Base-by-base conservation (phyloP, 2,113 vertebrate genomes). In the Sisor rabdophorus region DNA sequence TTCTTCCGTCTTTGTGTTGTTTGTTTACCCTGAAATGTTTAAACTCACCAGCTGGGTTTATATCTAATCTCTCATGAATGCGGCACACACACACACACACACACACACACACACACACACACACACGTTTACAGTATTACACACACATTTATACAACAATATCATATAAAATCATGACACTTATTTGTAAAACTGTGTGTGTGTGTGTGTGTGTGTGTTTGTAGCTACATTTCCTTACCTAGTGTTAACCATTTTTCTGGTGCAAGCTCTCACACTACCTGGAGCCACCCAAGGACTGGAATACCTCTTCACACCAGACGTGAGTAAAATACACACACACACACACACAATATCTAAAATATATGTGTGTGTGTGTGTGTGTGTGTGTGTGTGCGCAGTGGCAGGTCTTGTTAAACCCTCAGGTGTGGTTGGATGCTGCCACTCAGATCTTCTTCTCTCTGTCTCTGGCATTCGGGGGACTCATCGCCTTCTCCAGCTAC, bases 361-460 rank as follows among this genome's bases (percentile, higher is more conserved):
- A 28, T 52, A 12, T 47, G 56, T 19, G 60, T 48, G 47, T 24
- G 48, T 32, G 24, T 64, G 54, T 77, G 56, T 71, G 24, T 80
- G 50, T 70, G 63, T 24, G 22, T 44, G 47, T 63, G 16, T 76
- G 12, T 56, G 54, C 68, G 56, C 84, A 99, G 96, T 86, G 96
- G 88, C 81, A 85, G 6, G 83, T 82, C 26, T 88, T 99, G 73
- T 89, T 75, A 86, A 90, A 90, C 16, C 95, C 97, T 12, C 90
- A 85, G 16, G 93, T 96, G 55, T 98, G 97, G 97, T 88, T 94
- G 50, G 92, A 92, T 5, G 88, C 95, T 12, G 92, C 95, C 61
- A 96, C 95, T 0, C 96, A 98, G 89, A 95, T 98, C 68, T 96
- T 98, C 90, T 97, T 95, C 86, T 96, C 95, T 1, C 87, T 95